Percentiles rank a stretch among this genome's conserved stretches.
Conservation (phyloP, 2,113 vertebrate genomes). For the Labeo rohita region DNA sequence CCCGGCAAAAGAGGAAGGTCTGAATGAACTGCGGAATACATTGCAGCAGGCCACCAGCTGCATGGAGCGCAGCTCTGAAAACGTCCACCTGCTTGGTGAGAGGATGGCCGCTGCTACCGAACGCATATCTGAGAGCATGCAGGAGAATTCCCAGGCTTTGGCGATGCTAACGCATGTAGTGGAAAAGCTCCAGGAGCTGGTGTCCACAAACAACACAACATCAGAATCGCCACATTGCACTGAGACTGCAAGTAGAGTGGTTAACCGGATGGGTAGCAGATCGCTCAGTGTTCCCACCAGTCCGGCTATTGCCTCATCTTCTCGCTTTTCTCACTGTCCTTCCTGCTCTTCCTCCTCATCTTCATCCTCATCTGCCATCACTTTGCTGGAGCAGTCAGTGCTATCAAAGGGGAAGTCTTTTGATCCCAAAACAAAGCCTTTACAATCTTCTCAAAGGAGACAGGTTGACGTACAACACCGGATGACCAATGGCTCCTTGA, state of each 20-base stretch:
- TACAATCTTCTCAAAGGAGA: conserved; percentile 14
- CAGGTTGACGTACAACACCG: neutral
- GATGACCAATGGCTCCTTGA: conserved; percentile 59
- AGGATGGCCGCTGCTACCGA: conserved; percentile 66
- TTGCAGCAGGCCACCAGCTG: conserved; percentile 66
- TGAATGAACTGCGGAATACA: conserved; percentile 65
- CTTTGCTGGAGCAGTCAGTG: conserved; percentile 50
- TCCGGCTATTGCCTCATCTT: neutral
- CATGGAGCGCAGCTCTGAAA: conserved; percentile 70
- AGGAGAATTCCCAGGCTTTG: conserved; percentile 71
- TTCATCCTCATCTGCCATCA: conserved; percentile 62
- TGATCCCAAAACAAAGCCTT: conserved; percentile 34
- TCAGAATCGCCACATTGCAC: neutral
- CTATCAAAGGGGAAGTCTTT: conserved; percentile 51
- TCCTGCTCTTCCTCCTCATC: conserved; percentile 54
- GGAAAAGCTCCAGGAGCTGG: conserved; percentile 64
- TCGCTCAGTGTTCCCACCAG: conserved; percentile 1
- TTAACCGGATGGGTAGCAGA: neutral
- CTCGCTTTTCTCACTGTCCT: conserved; percentile 51
- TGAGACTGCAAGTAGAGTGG: neutral
- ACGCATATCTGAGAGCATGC: conserved; percentile 68
- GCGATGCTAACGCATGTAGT: conserved; percentile 67
- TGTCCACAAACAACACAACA: conserved; percentile 36
- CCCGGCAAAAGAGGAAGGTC: conserved; percentile 67
- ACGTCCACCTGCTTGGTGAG: conserved; percentile 66